Evolutionary conservation across 2,888 invertebrate species (phyloP), one percentile per base, ranked within the genome.

Genomic region (Daptonema setosum): DNA sequence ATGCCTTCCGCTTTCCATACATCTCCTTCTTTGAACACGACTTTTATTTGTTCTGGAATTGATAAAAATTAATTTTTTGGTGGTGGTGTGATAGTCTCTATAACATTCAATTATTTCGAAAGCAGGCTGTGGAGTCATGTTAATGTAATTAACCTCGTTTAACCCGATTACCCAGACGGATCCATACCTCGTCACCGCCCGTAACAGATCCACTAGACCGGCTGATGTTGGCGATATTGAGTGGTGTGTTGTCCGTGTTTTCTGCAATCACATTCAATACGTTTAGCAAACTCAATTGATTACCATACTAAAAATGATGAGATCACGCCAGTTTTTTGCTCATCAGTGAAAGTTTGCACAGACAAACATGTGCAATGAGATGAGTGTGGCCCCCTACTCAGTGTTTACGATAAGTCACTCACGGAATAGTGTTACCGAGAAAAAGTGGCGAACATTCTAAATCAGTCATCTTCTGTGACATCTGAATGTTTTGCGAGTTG

Each of bases 1-100:
- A 76, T 77, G 0, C 81, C 86, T 63, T 77, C 78, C 1, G 77
- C 80, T 28, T 76, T 74, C 88, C 88, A 88, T 8, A 72, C 70
- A 0, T n/a, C n/a, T n/a, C n/a, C n/a, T 72, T 88, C 85, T 66
- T 78, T 85, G 70, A 90, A 85, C 41, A 82, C 78, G 1, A 90
- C 79, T 74, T 80, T 80, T 29, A 90, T 83, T 67, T 88, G 87
- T 72, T 87, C 85, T 85, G 72, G 22, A 63, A 52, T 22, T n/a
- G 20, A 20, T 48, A 11, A 22, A 5, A n/a, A 5, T 5, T 48
- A 48, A 20, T 17, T 5, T 8, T 48, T 48, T 22, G 8, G 22
- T 17, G 48, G 22, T 14, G 41, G 11, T 41, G 20, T 14, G 11
- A 14, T 41, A 41, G n/a, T n/a, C n/a, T n/a, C n/a, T n/a, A n/a